These are phyloP conservation scores for Pardosa pseudoannulata DNA, from an alignment of 2,888 invertebrate species.

Conservation along the genomic window DNA sequence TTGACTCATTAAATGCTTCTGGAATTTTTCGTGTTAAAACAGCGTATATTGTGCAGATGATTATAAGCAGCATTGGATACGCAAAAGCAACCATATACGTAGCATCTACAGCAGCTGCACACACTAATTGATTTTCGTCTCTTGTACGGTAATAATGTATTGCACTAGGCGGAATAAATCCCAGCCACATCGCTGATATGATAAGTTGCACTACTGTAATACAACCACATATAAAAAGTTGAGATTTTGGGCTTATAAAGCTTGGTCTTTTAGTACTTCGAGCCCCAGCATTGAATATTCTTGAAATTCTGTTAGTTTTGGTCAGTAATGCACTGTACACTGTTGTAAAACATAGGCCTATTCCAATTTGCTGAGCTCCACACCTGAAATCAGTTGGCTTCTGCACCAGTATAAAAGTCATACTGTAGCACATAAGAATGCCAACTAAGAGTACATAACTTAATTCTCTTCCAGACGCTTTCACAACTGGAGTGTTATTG, in stretches of 20 bases:
- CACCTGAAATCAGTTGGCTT: conserved; percentile 77
- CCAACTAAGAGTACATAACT: conserved; percentile 78
- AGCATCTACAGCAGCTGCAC: conserved; percentile 91
- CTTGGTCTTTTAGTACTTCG: conserved; percentile 78
- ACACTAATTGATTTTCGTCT: conserved; percentile 94
- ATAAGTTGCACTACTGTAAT: conserved; percentile 79
- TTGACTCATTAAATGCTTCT: conserved; percentile 79
- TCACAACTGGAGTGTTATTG: conserved; percentile 78
- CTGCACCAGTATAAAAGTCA: conserved; percentile 78
- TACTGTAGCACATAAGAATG: conserved; percentile 78
- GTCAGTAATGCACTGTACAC: conserved; percentile 79
- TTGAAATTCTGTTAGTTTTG: conserved; percentile 77
- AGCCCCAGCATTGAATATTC: conserved; percentile 77
- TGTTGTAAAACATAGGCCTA: conserved; percentile 78
- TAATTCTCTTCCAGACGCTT: conserved; percentile 79
- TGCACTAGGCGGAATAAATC: conserved; percentile 91
- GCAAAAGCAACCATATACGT: conserved; percentile 83
- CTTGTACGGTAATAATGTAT: conserved; percentile 93
- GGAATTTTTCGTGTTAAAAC: conserved; percentile 79
- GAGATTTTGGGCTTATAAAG: conserved; percentile 79
- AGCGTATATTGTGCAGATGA: conserved; percentile 81
- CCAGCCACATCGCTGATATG: conserved; percentile 94
- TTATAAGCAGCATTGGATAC: conserved; percentile 92
- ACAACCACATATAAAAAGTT: conserved; percentile 78
- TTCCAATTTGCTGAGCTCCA: conserved; percentile 78